Base-by-base conservation (phyloP, 92 coral and sea anemone genomes). In the Diadumene lineata region DNA sequence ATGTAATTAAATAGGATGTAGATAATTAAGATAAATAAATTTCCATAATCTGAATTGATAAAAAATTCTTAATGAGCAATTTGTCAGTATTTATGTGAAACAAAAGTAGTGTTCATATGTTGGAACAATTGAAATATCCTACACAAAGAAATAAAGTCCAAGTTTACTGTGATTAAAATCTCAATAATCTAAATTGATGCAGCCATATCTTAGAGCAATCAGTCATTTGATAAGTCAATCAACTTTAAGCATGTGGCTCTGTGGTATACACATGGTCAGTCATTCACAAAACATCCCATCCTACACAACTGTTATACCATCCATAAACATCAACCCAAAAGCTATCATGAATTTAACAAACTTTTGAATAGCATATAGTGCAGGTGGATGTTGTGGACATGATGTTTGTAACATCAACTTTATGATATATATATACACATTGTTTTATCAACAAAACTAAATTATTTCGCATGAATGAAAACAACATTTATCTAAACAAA, bases 191-290 rank as follows among this genome's bases (percentile, higher is more conserved):
- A 58, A 58, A 58, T 58, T 58, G 64, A 58, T 58, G 22, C 64
- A 15, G 60, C 4, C 60, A 53, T 53, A 53, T 53, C 60, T 53
- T 58, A 22, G 26, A 7, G 26, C 64, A 3, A 22, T 58, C 64
- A 1, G 7, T 7, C 31, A 18, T 23, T 21, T 19, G 64, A 58
- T 58, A 58, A 23, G 27, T 22, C 30, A 18, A 23, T 58, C 64
- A 23, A 18, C 13, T 21, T 8, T n/a, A 58, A 11, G 26, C 64
- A 58, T 19, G 31, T 58, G 64, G 64, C 6, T 58, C 64, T 18
- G 28, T 58, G 64, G 64, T 58, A 24, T 58, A 58, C 64, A 58
- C 64, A n/a, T 58, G 64, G 64, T 24, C 22, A 58, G 26, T 18
- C 64, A 58, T 24, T 58, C 31, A 58, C 26, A 23, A 21, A n/a